phyloP scores from a whole-genome alignment of 2,797 vertebrate species.

The Coregonus ussuriensis region DNA sequence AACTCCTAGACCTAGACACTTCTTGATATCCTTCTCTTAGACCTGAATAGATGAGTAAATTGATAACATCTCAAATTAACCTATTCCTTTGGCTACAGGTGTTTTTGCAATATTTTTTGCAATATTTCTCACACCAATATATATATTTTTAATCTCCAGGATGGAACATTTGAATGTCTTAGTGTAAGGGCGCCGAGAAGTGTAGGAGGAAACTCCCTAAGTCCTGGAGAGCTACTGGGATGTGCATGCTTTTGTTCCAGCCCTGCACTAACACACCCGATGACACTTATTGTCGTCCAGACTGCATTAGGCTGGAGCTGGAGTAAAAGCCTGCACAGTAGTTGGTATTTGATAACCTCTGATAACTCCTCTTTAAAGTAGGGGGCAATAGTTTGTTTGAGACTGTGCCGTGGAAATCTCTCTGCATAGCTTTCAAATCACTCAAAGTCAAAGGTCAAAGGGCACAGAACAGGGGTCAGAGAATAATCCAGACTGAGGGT shows the following conservation, averaged over 20 bases:
- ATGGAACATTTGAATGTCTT: neutral
- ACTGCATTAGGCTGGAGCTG: neutral
- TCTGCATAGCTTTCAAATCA: neutral
- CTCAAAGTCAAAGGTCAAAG: conserved; percentile 11
- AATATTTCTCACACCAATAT: neutral
- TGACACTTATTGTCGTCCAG: neutral
- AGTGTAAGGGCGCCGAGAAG: neutral
- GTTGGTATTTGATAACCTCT: neutral
- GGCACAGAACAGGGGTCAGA: conserved; percentile 16
- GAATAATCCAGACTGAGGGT: conserved; percentile 34
- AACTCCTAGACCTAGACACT: neutral
- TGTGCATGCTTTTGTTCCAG: too few species aligned
- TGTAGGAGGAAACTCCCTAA: neutral
- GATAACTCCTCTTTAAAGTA: neutral
- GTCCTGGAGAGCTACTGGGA: neutral
- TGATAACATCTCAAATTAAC: neutral
- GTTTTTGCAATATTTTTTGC: neutral
- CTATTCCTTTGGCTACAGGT: neutral
- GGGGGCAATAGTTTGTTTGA: neutral
- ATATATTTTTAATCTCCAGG: neutral
- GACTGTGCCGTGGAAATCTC: too few species aligned
- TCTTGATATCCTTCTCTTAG: neutral
- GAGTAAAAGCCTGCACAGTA: neutral
- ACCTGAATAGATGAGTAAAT: neutral
- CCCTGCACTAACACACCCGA: neutral